These are phyloP conservation scores for Poeciliopsis turneri DNA, from an alignment of 2,797 vertebrate species.

Conservation along the genomic window DNA sequence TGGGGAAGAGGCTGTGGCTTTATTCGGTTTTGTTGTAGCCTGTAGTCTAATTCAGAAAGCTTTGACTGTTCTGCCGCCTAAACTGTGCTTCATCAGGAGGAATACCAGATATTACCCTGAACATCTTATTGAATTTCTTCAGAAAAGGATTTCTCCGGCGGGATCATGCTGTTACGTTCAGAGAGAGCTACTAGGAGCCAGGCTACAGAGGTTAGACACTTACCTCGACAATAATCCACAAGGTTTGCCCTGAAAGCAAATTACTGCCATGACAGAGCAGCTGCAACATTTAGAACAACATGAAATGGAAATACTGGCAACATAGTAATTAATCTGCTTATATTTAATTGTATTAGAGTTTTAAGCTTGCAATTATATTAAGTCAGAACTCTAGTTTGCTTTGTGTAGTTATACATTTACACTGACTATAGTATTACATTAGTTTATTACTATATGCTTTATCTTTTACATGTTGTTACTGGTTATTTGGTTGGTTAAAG, in stretches of 20 bases:
- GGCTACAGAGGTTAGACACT: conserved; percentile 74
- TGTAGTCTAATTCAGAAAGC: conserved; percentile 48
- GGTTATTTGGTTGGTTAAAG: background rate
- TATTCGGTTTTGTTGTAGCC: conserved; percentile 54
- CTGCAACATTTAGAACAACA: background rate
- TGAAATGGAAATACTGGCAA: background rate
- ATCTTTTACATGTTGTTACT: background rate
- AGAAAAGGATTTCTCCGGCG: conserved; percentile 61
- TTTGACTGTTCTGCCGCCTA: conserved; percentile 30
- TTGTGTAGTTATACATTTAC: background rate
- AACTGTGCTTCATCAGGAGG: conserved; percentile 46
- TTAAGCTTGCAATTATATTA: conserved; percentile 3
- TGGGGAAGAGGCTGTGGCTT: conserved; percentile 56
- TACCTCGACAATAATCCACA: conserved; percentile 13
- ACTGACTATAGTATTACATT: background rate
- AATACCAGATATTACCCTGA: conserved; percentile 33
- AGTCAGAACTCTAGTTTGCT: background rate
- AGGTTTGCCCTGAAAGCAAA: background rate
- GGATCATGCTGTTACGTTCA: conserved; percentile 71
- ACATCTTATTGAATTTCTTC: conserved; percentile 24
- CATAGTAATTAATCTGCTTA: background rate
- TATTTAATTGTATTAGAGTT: background rate
- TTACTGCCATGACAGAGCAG: conserved; percentile 4
- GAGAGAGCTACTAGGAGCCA: conserved; percentile 63
- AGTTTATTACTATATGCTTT: background rate